Evolutionary conservation across 1,140 invertebrate species (phyloP).

Genomic region (Pollicipes pollicipes): DNA sequence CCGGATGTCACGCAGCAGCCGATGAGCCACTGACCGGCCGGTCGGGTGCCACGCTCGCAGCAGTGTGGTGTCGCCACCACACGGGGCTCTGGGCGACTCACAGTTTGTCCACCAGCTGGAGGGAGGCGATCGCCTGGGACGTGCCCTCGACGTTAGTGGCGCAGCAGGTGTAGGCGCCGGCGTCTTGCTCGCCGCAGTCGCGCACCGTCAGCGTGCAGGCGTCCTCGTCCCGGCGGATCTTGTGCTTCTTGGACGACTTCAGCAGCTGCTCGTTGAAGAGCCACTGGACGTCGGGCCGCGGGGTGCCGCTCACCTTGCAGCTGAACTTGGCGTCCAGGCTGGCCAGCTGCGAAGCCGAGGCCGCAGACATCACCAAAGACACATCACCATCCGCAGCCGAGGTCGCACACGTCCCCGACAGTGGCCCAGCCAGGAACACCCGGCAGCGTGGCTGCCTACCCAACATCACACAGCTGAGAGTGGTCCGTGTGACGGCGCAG

Average conservation of each 20-base stretch:
- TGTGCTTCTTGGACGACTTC: constrained; percentile 47
- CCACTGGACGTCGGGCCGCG: constrained; percentile 69
- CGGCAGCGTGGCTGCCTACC: too few relatives aligned
- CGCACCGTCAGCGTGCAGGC: constrained; percentile 51
- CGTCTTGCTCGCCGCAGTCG: constrained; percentile 44
- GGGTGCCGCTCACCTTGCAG: constrained; percentile 62
- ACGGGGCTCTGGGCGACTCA: too few relatives aligned
- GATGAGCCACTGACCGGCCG: not conserved
- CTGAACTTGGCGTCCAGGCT: constrained; percentile 44
- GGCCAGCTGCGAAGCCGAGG: not conserved
- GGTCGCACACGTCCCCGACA: too few relatives aligned
- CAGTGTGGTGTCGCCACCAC: too few relatives aligned
- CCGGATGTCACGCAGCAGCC: too few relatives aligned
- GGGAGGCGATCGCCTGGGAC: constrained; percentile 47
- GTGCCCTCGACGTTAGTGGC: constrained; percentile 64
- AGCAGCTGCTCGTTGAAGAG: constrained; percentile 42
- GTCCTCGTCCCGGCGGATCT: constrained; percentile 58
- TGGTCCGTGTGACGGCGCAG: too few relatives aligned
- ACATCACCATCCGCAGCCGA: too few relatives aligned
- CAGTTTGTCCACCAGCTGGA: constrained; percentile 65
- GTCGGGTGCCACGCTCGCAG: too few relatives aligned
- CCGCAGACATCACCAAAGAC: too few relatives aligned
- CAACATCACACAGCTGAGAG: too few relatives aligned
- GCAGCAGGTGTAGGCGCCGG: constrained; percentile 53
- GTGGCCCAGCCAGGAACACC: too few relatives aligned